Percentiles rank a stretch among this genome's conserved stretches.
phyloP scores from a whole-genome alignment of 2,797 vertebrate species.

The Nyctalus aviator region DNA sequence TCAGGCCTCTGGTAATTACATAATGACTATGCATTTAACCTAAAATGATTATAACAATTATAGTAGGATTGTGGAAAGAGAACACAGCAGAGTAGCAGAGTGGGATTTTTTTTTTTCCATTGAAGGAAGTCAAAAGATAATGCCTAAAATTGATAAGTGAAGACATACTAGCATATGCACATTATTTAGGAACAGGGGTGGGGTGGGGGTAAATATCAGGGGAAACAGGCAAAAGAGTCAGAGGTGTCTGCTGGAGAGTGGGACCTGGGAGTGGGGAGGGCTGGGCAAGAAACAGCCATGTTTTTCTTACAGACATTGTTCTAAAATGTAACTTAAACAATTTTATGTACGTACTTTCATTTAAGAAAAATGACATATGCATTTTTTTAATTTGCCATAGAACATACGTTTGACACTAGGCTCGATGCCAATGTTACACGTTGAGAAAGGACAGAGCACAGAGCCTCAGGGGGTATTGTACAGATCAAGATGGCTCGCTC shows the following conservation, averaged over 20 bases:
- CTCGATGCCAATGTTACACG: neutral
- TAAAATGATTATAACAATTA: slow-evolving; percentile 31
- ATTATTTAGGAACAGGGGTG: neutral
- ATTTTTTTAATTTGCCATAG: neutral
- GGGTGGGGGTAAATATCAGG: neutral
- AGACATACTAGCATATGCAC: neutral
- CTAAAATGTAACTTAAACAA: slow-evolving; percentile 35
- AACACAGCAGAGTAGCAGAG: neutral
- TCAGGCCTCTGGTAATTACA: neutral
- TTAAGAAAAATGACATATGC: slow-evolving; percentile 26
- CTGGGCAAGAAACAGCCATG: neutral
- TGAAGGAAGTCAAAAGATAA: neutral
- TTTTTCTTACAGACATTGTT: neutral
- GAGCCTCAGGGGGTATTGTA: slow-evolving; percentile 11
- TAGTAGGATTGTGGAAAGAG: neutral
- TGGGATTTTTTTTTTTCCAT: neutral
- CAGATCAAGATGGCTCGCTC: slow-evolving; percentile 10
- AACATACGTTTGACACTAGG: neutral
- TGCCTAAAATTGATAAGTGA: neutral
- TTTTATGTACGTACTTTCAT: neutral
- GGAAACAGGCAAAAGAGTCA: neutral
- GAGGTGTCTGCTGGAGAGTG: neutral
- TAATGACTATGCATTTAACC: neutral
- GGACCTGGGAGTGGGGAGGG: neutral
- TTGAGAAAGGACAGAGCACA: neutral